Base-by-base conservation (phyloP, 64 coral and sea anemone genomes). In the Trachythela sp. region DNA sequence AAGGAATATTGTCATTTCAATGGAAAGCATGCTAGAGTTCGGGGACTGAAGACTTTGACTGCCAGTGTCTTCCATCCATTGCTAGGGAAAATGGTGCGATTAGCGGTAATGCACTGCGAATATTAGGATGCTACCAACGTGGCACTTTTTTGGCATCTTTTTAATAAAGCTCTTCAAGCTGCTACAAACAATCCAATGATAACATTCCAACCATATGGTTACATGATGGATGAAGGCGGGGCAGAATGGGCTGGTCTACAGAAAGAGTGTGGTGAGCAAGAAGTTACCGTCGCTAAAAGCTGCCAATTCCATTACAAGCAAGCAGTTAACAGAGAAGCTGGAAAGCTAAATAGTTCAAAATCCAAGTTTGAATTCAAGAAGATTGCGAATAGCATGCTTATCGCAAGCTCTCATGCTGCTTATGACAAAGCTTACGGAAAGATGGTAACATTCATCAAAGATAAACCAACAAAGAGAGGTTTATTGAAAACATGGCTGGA, bases 211-310 rank as follows among this genome's bases (percentile, higher is more conserved):
- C 92, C 88, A 15, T 85, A 40, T 22, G 56, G 88, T 5, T 76
- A 90, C 32, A 88, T 94, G 70, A 77, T 94, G 60, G 92, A 91
- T 54, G 89, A 94, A 94, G 92, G 89, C 20, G 89, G 92, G 8
- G 92, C 80, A n/a, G 88, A 85, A 9, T 94, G 92, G 88, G 88
- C 92, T 30, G 87, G 70, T 39, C 70, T 89, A 0, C 60, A 77
- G 41, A 72, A 48, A 51, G 87, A 89, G 64, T 77, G 60, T 77
- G 87, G 87, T 9, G 37, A 48, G 36, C 24, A 50, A 48, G 87
- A 89, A 80, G 39, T 89, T 48, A 36, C 43, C 20, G 37, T 89
- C 26, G 87, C 70, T 2, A 89, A 89, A 48, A 89, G 68, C 87
- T 89, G 87, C 40, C 87, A 75, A 34, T 89, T 89, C 36, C 87